phyloP scores from a whole-genome alignment of 2,113 vertebrate genomes.

The Lophura nycthemera region DNA sequence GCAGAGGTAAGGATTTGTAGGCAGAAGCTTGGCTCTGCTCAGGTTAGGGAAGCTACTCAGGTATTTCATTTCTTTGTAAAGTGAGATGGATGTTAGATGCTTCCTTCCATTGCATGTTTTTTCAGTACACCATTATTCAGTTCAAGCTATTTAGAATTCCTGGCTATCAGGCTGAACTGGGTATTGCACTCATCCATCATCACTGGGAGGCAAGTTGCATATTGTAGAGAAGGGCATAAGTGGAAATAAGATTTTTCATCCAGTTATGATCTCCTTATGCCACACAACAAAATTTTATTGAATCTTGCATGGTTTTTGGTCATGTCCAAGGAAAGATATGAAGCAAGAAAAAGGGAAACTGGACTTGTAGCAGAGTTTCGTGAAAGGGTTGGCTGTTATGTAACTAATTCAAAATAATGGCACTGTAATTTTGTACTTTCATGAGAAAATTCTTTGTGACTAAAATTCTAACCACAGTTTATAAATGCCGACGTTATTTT shows the following conservation, averaged over 20 bases:
- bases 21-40: background rate
- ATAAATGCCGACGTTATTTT: background rate
- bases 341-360: background rate
- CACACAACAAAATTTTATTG: background rate
- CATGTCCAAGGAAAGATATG: background rate
- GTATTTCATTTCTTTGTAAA: background rate
- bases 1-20: background rate
- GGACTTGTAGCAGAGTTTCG: background rate
- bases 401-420: background rate
- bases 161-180: background rate
- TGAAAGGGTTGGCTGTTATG: background rate
- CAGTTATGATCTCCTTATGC: background rate
- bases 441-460: background rate
- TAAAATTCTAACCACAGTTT: background rate
- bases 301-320: accelerated
- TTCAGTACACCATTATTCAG: background rate
- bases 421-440: background rate
- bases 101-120: background rate
- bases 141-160: background rate
- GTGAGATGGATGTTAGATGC: background rate
- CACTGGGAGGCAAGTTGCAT: background rate
- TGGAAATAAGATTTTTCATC: background rate
- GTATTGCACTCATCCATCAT: background rate
- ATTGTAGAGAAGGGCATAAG: background rate
- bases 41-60: background rate